Base-by-base conservation (phyloP, 2,888 invertebrate genomes). In the Drosophila falleni region DNA sequence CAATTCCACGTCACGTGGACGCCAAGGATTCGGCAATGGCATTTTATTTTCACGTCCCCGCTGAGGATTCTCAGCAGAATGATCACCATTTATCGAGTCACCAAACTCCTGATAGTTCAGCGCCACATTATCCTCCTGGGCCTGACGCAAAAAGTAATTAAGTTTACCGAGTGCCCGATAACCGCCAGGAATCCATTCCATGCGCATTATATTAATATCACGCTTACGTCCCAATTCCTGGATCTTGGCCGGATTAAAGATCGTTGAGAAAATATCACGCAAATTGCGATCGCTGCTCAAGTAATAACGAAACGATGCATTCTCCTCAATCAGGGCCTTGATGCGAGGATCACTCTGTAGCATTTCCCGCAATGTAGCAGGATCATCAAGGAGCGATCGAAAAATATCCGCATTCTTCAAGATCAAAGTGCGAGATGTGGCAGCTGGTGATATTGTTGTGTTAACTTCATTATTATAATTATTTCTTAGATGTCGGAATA, bases 1-100 rank as follows among this genome's bases (percentile, higher is more conserved):
- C 23, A 4, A 1, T 0, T 15, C n/a, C 9, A 31, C 0, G 1
- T 47, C n/a, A 9, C 2, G n/a, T 10, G 11, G 35, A 9, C 1
- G 11, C 86, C 86, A 87, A 0, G 89, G 74, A 74, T 85, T 89
- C 0, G 89, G 86, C 15, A 86, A n/a, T 1, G 86, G 85, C 51
- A 51, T 19, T 0, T 46, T 63, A 16, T 89, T 89, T n/a, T 82
- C 78, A 1, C 42, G 56, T 1, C 89, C 88, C 5, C 74, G 82
- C 41, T 87, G 86, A 0, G 76, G 71, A 59, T 85, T 72, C 0
- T 49, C 47, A 2, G 2, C 19, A 3, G 3, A 0, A 0, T 4
- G 3, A 4, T 37, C 8, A 11, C 5, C 23, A 1, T 2, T 2
- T 2, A 9, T 6, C 0, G 9, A 4, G 0, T 41, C 16, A 1